Evolutionary conservation across 2,888 invertebrate genomes (phyloP).

Genomic region (Phaonia tiefii): DNA sequence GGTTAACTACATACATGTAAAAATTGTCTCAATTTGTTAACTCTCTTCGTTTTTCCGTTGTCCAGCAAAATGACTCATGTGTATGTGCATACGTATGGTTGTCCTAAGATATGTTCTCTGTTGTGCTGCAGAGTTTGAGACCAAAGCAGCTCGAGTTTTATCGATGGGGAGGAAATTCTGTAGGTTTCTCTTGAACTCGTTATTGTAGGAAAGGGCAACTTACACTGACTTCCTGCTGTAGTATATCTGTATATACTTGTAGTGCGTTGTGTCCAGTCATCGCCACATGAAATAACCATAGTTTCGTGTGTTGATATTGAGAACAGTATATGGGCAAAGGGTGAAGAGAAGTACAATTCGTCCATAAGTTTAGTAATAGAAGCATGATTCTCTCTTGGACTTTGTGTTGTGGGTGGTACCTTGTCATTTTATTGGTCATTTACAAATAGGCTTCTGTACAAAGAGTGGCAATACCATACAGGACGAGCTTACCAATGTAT

Average conservation of each 20-base stretch:
- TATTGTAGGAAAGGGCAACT: not conserved
- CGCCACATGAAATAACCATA: not conserved
- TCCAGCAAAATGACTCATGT: too few species aligned
- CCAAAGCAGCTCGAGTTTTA: not conserved
- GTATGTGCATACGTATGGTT: not conserved
- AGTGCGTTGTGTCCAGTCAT: not conserved
- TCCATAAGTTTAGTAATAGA: too few species aligned
- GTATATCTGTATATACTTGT: too few species aligned
- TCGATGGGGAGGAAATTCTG: not conserved
- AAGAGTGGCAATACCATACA: not conserved
- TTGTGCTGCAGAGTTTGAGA: too few species aligned
- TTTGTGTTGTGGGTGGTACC: slow-evolving; percentile 20
- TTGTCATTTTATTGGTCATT: slow-evolving; percentile 20
- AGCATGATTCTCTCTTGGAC: not conserved
- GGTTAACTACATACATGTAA: too few species aligned
- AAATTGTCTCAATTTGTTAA: too few species aligned
- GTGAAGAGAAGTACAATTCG: too few species aligned
- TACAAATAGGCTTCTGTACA: not conserved
- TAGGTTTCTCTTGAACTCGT: too few species aligned
- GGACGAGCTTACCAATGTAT: not conserved
- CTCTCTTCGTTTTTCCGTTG: too few species aligned
- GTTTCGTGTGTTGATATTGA: not conserved
- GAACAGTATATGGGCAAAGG: not conserved
- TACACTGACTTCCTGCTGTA: not conserved
- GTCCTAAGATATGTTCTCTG: not conserved